A percentile compares a stretch with the other conserved stretches of the same genome.
Conservation (phyloP, 2,113 vertebrate species). For the Sakesphorus luctuosus region DNA sequence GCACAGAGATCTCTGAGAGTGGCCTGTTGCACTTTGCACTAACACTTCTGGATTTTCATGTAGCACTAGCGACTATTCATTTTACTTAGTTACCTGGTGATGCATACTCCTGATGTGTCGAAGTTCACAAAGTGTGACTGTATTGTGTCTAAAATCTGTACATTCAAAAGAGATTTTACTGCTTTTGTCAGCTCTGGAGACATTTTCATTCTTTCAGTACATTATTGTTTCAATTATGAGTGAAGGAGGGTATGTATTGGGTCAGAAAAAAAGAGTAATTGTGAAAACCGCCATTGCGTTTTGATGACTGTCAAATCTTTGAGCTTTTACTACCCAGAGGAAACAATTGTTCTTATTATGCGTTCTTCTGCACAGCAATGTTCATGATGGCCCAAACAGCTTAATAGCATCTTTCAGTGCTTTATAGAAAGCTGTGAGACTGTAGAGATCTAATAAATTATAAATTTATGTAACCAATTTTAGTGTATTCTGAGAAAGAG, state of each 20-base stretch:
- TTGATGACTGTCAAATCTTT: neutral
- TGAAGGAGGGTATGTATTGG: neutral
- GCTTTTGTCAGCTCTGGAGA: neutral
- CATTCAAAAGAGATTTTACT: neutral
- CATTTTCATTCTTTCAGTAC: neutral
- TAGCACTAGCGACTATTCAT: neutral
- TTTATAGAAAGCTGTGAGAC: neutral
- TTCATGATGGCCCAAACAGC: neutral
- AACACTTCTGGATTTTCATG: neutral
- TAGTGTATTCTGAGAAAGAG: neutral
- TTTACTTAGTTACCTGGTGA: neutral
- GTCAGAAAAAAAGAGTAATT: neutral
- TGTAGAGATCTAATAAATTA: neutral
- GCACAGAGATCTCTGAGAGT: neutral
- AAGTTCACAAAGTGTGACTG: neutral
- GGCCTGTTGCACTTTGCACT: neutral
- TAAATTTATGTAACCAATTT: neutral
- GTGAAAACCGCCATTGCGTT: neutral
- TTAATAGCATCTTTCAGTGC: rapidly evolving
- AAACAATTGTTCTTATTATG: neutral
- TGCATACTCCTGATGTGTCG: neutral
- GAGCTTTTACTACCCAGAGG: neutral
- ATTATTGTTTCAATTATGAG: neutral
- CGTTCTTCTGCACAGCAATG: neutral
- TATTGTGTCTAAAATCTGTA: neutral